These are phyloP conservation scores for Peromyscus polionotus DNA, from an alignment of 2,113 vertebrate genomes.

Conservation along the genomic window DNA sequence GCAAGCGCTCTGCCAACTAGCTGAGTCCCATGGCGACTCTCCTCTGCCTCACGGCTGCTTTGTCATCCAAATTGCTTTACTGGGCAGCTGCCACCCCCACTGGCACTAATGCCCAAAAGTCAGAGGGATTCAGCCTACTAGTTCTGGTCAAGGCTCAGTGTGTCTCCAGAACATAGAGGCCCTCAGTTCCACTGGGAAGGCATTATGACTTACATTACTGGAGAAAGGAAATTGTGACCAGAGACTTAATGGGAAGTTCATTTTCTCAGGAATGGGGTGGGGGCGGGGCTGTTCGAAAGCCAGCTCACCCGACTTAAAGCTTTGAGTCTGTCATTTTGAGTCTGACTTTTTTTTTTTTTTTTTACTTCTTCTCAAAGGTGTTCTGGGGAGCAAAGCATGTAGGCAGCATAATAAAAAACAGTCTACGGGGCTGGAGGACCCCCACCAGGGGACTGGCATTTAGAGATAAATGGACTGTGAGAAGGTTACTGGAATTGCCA, in stretches of 20 bases:
- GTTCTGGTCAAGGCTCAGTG: not conserved
- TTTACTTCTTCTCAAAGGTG: slow-evolving; percentile 24
- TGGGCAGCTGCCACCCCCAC: not conserved
- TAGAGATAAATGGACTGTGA: slow-evolving; percentile 62
- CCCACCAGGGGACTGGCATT: slow-evolving; percentile 59
- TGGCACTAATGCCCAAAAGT: not conserved
- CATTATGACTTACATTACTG: not conserved
- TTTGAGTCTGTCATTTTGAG: slow-evolving; percentile 40
- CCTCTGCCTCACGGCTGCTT: not conserved
- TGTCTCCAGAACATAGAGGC: not conserved
- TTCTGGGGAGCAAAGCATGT: slow-evolving; percentile 57
- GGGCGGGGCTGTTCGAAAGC: not conserved
- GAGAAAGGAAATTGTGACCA: not conserved
- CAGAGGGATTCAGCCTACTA: not conserved
- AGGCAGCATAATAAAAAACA: slow-evolving; percentile 63
- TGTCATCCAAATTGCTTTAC: not conserved
- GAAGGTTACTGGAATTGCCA: slow-evolving; percentile 53
- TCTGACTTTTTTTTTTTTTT: not conserved
- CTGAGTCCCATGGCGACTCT: not conserved
- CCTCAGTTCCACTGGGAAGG: not conserved
- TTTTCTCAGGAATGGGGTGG: slow-evolving; percentile 19
- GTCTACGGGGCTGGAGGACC: slow-evolving; percentile 40
- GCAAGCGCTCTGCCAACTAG: not conserved
- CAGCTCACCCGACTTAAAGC: not conserved
- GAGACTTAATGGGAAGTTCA: not conserved